Base-by-base conservation (phyloP, 2,797 vertebrate species). In the Echiichthys vipera region DNA sequence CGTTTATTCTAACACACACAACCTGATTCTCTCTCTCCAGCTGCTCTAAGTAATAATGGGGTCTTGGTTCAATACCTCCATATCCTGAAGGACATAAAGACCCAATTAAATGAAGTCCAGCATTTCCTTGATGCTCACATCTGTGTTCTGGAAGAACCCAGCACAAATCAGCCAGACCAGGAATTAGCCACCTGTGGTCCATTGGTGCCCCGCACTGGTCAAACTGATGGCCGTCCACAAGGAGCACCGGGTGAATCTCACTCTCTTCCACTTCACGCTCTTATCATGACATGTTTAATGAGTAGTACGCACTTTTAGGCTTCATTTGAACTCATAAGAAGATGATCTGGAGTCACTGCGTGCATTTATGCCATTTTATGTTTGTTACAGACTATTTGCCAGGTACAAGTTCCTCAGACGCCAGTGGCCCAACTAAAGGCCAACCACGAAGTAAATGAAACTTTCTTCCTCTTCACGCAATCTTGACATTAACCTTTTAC, bases 131-230 rank as follows among this genome's bases (percentile, higher is more conserved):
- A 82, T 13, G n/a, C 40, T 27, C 81, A 88, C 1, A 69, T 88
- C 17, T 0, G 0, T 20, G 2, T 71, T 6, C 51, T 91, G 69
- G 80, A 90, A 54, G 22, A 30, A n/a, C 8, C 32, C 0, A 29
- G 2, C 3, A 40, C 37, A 18, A n/a, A 9, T 4, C 25, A 42
- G 10, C 24, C 12, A 1, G 4, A 7, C 0, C 37, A 30, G 14
- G 2, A 54, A 0, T 3, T 51, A 27, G 9, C 0, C 25, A 5
- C 0, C 8, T 0, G 0, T 69, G 3, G 0, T 54, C 0, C 1
- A 29, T 1, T 1, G 11, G 2, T 5, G 2, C 0, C 0, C 8
- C 0, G 0, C 17, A 0, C 0, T 12, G 0, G 0, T 11, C 9
- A 24, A 59, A 34, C 13, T 25, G 22, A 0, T 8, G 0, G 0